phyloP scores from a whole-genome alignment of 2,113 vertebrate genomes.

The Sinocyclocheilus maitianheensis region DNA sequence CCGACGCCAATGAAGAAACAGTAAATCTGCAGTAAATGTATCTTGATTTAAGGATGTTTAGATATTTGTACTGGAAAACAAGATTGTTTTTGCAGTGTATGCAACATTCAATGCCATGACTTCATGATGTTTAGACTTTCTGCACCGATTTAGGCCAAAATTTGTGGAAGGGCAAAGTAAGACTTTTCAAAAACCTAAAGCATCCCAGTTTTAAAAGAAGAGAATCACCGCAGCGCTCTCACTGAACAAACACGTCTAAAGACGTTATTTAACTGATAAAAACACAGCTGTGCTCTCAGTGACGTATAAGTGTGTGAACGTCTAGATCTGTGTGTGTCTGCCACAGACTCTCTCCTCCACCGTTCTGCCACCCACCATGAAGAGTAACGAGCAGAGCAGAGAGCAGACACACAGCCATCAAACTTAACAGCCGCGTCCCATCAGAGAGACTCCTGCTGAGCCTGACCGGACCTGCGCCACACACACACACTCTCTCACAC shows the following conservation, averaged over 20 bases:
- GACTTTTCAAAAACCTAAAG: too few species aligned
- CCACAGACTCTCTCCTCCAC: neutral
- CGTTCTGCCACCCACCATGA: conserved; percentile 71
- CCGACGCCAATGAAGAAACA: too few species aligned
- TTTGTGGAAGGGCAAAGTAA: too few species aligned
- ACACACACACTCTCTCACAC: too few species aligned
- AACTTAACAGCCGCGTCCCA: conserved; percentile 79
- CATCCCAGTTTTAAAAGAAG: too few species aligned
- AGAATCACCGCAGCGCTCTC: neutral
- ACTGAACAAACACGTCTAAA: neutral
- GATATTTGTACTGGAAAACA: too few species aligned
- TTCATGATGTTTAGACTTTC: too few species aligned
- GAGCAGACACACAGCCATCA: conserved; percentile 73
- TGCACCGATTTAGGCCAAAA: too few species aligned
- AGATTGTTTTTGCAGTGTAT: too few species aligned
- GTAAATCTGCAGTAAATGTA: too few species aligned
- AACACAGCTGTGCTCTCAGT: neutral
- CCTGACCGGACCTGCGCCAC: conserved; percentile 60
- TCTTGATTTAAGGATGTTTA: too few species aligned
- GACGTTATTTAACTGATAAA: neutral
- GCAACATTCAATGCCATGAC: too few species aligned
- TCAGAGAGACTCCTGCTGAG: conserved; percentile 74
- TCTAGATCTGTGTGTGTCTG: neutral
- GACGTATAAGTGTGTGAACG: neutral
- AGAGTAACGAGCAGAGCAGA: conserved; percentile 70